A percentile compares a stretch with the other conserved stretches of the same genome.
Evolutionary conservation across 2,888 invertebrate species (phyloP).

Genomic region (Rotaria macrura): DNA sequence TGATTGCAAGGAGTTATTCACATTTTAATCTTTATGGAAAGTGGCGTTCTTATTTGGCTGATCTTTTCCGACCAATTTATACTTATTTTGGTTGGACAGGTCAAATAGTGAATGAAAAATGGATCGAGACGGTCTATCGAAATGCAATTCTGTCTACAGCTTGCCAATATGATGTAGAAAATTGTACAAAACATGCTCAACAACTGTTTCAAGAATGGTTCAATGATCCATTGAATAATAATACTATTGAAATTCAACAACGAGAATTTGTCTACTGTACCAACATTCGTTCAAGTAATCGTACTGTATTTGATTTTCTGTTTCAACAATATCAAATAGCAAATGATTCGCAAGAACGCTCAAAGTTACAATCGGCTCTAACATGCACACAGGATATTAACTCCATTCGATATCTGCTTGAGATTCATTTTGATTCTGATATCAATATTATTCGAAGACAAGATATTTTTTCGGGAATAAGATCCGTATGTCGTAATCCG

Average conservation of each 20-base stretch:
- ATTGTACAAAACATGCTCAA: constrained; percentile 18
- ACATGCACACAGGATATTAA: constrained; percentile 27
- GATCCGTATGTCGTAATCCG: not conserved
- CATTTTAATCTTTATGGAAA: constrained; percentile 21
- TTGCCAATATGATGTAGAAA: constrained; percentile 15
- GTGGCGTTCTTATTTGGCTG: not conserved
- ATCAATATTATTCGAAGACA: constrained; percentile 24
- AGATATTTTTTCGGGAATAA: constrained; percentile 24
- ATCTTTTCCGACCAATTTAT: constrained; percentile 18
- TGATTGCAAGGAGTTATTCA: not conserved
- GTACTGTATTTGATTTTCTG: constrained; percentile 25
- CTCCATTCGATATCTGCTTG: constrained; percentile 18
- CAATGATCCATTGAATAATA: not conserved
- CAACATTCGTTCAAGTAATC: not conserved
- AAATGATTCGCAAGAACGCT: constrained; percentile 23
- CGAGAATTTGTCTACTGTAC: constrained; percentile 31
- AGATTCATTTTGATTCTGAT: constrained; percentile 15
- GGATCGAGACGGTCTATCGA: not conserved
- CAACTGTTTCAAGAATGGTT: not conserved
- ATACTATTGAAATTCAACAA: constrained; percentile 13
- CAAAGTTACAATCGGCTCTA: constrained; percentile 19
- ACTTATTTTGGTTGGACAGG: constrained; percentile 17
- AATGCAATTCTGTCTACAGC: constrained; percentile 21
- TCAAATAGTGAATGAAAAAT: not conserved
- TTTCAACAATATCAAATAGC: constrained; percentile 24